Evolutionary conservation across 2,797 vertebrate species (phyloP).

Genomic region (Poeciliopsis presidionis): DNA sequence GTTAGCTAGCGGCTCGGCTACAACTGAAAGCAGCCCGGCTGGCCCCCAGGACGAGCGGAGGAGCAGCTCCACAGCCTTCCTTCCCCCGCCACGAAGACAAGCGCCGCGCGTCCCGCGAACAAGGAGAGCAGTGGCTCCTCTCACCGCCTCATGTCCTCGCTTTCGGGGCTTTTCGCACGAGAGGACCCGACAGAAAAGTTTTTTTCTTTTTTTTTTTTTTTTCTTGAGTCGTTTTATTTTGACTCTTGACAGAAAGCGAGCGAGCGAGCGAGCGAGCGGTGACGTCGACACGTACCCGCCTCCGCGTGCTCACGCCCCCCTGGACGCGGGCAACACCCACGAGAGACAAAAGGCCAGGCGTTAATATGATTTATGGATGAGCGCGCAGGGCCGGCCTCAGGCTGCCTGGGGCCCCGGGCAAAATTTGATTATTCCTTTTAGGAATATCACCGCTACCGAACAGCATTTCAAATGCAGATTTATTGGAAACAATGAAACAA

Average conservation of each 20-base stretch:
- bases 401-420: not conserved
- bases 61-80: constrained; percentile 4
- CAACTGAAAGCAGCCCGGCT: constrained; percentile 45
- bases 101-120: constrained; percentile 15
- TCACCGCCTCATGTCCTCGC: not conserved
- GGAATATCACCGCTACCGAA: not conserved
- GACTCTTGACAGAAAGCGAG: constrained; percentile 65
- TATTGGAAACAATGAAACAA: not conserved
- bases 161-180: constrained; percentile 23
- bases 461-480: not conserved
- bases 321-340: constrained; percentile 51
- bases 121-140: not conserved
- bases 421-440: not conserved
- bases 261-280: constrained; percentile 46
- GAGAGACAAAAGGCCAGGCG: constrained; percentile 64
- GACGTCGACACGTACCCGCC: constrained; percentile 65
- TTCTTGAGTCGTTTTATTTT: constrained; percentile 66
- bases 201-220: constrained; percentile 16
- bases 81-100: constrained; percentile 21
- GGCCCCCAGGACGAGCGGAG: constrained; percentile 28
- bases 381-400: not conserved
- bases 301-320: constrained; percentile 57
- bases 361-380: not conserved
- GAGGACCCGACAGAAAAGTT: constrained; percentile 39
- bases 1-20: constrained; percentile 73